These are phyloP conservation scores for Phalacrocorax aristotelis DNA, from an alignment of 2,113 vertebrate genomes.

Conservation along the genomic window DNA sequence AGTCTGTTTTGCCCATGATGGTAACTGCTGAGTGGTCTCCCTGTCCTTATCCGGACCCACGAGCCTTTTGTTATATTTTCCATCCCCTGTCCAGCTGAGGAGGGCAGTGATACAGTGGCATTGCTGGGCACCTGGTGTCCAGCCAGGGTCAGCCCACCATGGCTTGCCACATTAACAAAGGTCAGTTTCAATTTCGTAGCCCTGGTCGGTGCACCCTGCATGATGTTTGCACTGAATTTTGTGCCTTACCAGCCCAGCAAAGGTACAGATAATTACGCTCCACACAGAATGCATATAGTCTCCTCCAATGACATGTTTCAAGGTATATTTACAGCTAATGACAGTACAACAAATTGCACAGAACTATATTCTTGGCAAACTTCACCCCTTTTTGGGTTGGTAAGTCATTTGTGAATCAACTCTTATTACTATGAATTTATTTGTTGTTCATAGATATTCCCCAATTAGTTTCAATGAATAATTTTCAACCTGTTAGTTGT, in stretches of 20 bases:
- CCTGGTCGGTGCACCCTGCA: not conserved
- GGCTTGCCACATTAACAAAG: not conserved
- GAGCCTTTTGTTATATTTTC: not conserved
- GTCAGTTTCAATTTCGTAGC: not conserved
- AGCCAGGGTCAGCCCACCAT: not conserved
- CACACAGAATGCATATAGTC: not conserved
- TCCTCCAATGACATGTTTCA: not conserved
- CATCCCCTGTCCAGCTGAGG: not conserved
- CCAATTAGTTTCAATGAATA: not conserved
- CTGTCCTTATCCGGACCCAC: not conserved
- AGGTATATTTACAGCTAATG: not conserved
- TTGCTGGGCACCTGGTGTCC: too few species aligned
- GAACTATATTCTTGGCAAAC: not conserved
- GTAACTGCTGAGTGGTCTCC: not conserved
- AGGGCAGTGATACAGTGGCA: not conserved
- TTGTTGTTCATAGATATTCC: not conserved
- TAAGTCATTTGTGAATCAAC: not conserved
- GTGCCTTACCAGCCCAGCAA: not conserved
- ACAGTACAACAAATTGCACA: not conserved
- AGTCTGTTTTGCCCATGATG: not conserved
- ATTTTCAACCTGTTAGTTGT: not conserved
- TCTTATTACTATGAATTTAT: not conserved
- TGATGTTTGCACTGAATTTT: not conserved
- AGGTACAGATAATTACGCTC: not conserved
- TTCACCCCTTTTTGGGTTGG: not conserved